Evolutionary conservation across 2,888 invertebrate species (phyloP), one percentile per base, ranked within the genome.

Genomic region (Aethes cnicana): DNA sequence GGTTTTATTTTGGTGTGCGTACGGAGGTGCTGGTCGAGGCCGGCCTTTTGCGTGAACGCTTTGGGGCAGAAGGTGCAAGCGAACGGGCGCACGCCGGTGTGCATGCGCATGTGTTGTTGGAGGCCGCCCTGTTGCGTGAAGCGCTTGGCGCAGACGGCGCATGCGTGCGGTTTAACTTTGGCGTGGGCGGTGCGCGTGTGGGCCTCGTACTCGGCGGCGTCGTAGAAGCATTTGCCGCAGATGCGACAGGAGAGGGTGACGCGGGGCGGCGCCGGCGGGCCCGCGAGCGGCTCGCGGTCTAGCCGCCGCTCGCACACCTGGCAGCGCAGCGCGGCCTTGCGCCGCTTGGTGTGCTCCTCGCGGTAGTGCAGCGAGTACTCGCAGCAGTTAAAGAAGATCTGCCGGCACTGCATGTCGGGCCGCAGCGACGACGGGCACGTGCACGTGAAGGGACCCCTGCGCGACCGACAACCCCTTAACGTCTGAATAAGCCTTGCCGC

Each of bases 61-160:
- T 90, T 90, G 0, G 77, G 72, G 53, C 90, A 90, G 53, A 75
- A 84, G 0, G 78, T 79, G 61, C 90, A 90, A 2, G 64, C 72
- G 56, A 85, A 90, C 0, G 90, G 90, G 9, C 84, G 68, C 2
- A 87, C 74, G 0, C 88, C 88, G 0, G 85, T 78, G 42, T 90
- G 90, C 83, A 85, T 87, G 8, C 90, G 69, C 82, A 89, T 82
- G 53, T 90, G 90, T 57, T 90, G 90, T 37, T 86, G 88, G 11
- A 90, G 56, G 1, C 89, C 90, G 0, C 89, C 88, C 56, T 82
- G 83, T 52, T 90, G 90, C 0, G 88, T 85, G 62, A 90, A 90
- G 0, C 86, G 74, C 56, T 90, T 90, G 0, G 74, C 65, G 59
- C 90, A 90, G 1, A 88, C 69, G 0, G 77, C 72, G 52, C 90